A percentile compares a stretch with the other conserved stretches of the same genome.
These are phyloP conservation scores for Tenebrio molitor DNA, from an alignment of 1,140 invertebrate genomes.

Conservation along the genomic window DNA sequence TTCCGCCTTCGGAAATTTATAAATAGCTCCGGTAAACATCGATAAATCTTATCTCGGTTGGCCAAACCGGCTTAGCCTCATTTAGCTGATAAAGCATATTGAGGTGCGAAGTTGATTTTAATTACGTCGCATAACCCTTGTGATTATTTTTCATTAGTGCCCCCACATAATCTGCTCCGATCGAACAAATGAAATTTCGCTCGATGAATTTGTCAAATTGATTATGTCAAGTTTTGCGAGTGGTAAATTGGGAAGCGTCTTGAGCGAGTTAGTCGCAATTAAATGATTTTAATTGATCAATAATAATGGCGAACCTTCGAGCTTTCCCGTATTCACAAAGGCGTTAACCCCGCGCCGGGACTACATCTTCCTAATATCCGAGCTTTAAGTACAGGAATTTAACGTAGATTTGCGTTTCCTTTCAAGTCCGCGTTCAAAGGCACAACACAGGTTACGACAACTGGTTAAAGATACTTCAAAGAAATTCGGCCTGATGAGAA, in stretches of 20 bases:
- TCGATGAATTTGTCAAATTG: too few species aligned
- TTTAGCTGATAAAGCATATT: neutral
- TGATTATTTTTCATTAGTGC: conserved; percentile 1
- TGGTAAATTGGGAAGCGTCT: too few species aligned
- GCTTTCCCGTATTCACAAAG: conserved; percentile 48
- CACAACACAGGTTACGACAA: conserved; percentile 43
- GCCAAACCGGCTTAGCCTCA: neutral
- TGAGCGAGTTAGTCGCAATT: neutral
- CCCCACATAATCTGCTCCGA: neutral
- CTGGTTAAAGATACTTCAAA: conserved; percentile 51
- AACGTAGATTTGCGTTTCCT: conserved; percentile 51
- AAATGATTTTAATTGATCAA: conserved; percentile 1
- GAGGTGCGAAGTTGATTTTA: neutral
- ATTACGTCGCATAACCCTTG: neutral
- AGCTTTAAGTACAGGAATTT: conserved; percentile 53
- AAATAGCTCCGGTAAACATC: neutral
- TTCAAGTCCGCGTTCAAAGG: conserved; percentile 48
- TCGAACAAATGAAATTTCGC: neutral
- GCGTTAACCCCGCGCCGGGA: conserved; percentile 11
- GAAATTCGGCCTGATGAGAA: neutral
- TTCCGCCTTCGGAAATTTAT: neutral
- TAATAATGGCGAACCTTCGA: conserved; percentile 13
- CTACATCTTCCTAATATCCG: conserved; percentile 43
- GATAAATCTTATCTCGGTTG: neutral
- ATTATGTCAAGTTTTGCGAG: too few species aligned